Evolutionary conservation across 2,797 vertebrate genomes (phyloP).

Genomic region (Phoxinus dragarum): DNA sequence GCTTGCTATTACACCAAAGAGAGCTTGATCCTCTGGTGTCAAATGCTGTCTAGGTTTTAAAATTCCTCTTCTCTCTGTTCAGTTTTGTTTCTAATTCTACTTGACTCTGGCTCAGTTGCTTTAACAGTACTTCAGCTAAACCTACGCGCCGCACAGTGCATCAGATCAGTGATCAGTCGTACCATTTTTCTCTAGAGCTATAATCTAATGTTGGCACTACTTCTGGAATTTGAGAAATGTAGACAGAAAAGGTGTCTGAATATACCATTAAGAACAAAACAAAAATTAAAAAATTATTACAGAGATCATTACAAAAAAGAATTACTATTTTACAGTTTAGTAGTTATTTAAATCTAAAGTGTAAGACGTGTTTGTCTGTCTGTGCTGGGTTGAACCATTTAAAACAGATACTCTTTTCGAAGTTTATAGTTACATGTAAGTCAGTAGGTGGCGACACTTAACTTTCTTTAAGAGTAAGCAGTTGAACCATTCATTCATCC

Average conservation of each 20-base stretch:
- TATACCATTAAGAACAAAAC: background rate
- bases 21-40: slow-evolving; percentile 24
- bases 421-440: too few relatives aligned
- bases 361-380: background rate
- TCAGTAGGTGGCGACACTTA: too few relatives aligned
- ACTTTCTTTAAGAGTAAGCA: too few relatives aligned
- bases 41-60: slow-evolving; percentile 29
- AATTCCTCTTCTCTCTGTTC: slow-evolving; percentile 23
- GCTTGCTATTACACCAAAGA: slow-evolving; percentile 42
- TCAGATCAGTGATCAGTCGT: slow-evolving; percentile 37
- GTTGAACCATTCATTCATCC: too few relatives aligned
- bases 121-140: slow-evolving; percentile 18
- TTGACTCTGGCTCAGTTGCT: slow-evolving; percentile 17
- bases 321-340: background rate
- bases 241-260: slow-evolving; percentile 8
- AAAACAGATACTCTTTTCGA: too few relatives aligned
- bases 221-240: slow-evolving; percentile 60
- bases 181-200: background rate
- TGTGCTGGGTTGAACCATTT: background rate
- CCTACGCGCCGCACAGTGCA: background rate
- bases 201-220: slow-evolving; percentile 44
- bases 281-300: background rate
- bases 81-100: slow-evolving; percentile 22
- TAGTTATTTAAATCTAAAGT: background rate
- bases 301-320: background rate